Base-by-base conservation (phyloP, 2,797 vertebrate species). In the Acipenser ruthenus region DNA sequence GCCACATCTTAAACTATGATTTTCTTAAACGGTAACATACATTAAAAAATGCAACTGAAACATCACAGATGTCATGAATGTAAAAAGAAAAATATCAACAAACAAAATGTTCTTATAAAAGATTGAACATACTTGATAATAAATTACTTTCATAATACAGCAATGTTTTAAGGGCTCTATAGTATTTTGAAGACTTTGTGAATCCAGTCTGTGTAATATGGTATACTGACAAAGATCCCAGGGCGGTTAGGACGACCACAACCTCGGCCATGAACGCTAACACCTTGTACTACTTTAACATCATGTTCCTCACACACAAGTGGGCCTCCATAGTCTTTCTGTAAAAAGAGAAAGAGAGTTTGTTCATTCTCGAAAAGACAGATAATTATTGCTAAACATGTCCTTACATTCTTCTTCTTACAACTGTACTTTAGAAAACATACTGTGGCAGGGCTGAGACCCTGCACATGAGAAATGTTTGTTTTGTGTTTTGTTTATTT, bases 291-390 rank as follows among this genome's bases (percentile, higher is more conserved):
- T 63, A 98, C 91, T 79, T 86, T 93, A 80, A 92, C 89, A 62
- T 91, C 92, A 37, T 94, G 92, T 18, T 97, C 94, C 77, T 94
- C 92, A 77, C 96, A 99, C 69, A 99, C 88, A 64, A 99, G 85
- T 7, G 97, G 95, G 63, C 97, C 96, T 1, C 97, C 97, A 8
- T 98, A 98, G 87, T 98, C 97, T 73, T 93, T 76, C 96, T 98
- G 79, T 63, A 74, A 77, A 68, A 79, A 71, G 66, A 61, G 2
- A 37, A 37, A 37, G 3, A 37, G 3, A 37, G 37, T 37, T 37
- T 37, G 3, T 37, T 37, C 4, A 37, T 37, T 37, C 37, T 37
- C 37, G 5, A 37, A 37, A 37, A 37, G 37, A 37, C 37, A 37
- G 3, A 5, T 37, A 37, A 5, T 37, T 37, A 37, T 37, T 37